Base-by-base conservation (phyloP, 2,797 vertebrate genomes). In the Alauda arvensis region DNA sequence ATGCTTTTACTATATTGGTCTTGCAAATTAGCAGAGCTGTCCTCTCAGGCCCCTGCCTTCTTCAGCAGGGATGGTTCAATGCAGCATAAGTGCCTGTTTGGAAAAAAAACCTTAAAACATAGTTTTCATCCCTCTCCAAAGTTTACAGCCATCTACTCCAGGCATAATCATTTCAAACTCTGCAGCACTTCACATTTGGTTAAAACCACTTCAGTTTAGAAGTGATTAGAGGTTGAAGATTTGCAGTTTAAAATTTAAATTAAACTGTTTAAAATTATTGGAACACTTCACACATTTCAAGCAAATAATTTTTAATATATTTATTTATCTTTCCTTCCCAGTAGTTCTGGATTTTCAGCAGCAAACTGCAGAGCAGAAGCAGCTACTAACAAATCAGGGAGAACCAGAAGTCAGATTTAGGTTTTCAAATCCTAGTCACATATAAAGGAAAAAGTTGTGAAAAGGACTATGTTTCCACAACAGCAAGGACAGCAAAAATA, bases 211-310 rank as follows among this genome's bases (percentile, higher is more conserved):
- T 97, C 94, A 97, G 95, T 94, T 94, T 89, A 95, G 89, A 95
- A 97, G 97, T 97, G 96, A 97, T 97, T 97, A 97, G 95, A 95
- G 92, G 94, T 89, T 97, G 95, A 95, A 97, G 95, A 97, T 95
- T 83, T 80, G 77, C 95, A 88, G 91, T 97, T 97, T 96, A 96
- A 97, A 97, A 96, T 97, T 96, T 96, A 97, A 97, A 97, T 97
- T 95, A 94, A 96, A 95, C 94, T 92, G 90, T 97, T 96, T 96
- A 94, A 96, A 97, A 96, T 96, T 94, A 94, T 87, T 94, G 93
- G 95, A 94, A 88, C 83, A 94, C 96, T 97, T 96, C 87, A 94
- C 83, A 92, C 43, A 91, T 95, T 96, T 96, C 95, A 96, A 96
- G 96, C 93, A 96, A 97, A 97, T 96, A 95, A 92, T 84, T 92